These are phyloP conservation scores for Agelas oroides DNA, from an alignment of 37 sponge, comb jelly and placozoan species.

Conservation along the genomic window DNA sequence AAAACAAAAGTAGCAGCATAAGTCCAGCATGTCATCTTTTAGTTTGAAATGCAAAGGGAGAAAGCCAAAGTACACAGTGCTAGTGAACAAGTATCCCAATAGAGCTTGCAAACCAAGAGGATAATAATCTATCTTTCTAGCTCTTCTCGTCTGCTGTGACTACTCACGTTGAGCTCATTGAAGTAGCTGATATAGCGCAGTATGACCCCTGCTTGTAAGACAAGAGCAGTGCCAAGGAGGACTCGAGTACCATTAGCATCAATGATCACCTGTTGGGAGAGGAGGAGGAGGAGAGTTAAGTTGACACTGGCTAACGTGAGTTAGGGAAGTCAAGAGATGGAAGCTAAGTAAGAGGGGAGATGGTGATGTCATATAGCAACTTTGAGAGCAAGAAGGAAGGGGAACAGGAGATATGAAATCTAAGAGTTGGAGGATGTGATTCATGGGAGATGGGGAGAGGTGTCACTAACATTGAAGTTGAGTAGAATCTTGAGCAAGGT, in stretches of 20 bases:
- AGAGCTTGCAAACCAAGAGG: background rate
- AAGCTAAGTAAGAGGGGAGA: too few relatives aligned
- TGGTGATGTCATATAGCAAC: too few relatives aligned
- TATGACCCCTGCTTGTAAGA: slow-evolving; percentile 43
- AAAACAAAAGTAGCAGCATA: background rate
- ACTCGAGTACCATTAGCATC: slow-evolving; percentile 23
- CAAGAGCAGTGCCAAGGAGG: slow-evolving; percentile 44
- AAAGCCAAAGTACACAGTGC: background rate
- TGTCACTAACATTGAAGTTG: slow-evolving; percentile 34
- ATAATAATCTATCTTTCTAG: too few relatives aligned
- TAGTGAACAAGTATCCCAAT: background rate
- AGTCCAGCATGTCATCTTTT: background rate
- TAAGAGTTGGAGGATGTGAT: too few relatives aligned
- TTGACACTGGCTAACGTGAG: too few relatives aligned
- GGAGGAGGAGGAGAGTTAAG: too few relatives aligned
- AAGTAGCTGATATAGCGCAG: slow-evolving; percentile 64
- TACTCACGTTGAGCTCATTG: slow-evolving; percentile 57
- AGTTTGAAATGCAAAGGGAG: background rate
- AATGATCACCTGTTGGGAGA: background rate
- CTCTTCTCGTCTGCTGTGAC: too few relatives aligned
- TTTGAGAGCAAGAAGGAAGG: too few relatives aligned
- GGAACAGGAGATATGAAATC: too few relatives aligned
- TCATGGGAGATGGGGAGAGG: too few relatives aligned
- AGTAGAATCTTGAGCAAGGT: slow-evolving; percentile 44
- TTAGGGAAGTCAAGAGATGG: too few relatives aligned